Base-by-base conservation (phyloP, 2,888 invertebrate genomes). In the Hybos culiciformis region DNA sequence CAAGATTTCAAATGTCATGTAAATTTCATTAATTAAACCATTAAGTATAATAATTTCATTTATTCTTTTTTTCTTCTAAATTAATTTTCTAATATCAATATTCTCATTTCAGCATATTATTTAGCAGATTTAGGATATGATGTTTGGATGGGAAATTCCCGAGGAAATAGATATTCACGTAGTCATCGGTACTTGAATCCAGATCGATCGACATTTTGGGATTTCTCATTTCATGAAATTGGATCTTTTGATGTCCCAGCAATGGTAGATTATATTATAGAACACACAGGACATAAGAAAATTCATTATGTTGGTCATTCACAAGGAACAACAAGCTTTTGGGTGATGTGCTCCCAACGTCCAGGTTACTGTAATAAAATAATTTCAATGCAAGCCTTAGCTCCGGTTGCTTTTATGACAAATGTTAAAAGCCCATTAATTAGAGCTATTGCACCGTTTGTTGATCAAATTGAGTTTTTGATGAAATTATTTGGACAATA, bases 261-360 rank as follows among this genome's bases (percentile, higher is more conserved):
- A 1, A 69, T 66, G 56, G 60, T 76, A 24, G 66, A 75, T 51
- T 67, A 67, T 50, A 62, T 70, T 3, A 43, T 52, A 6, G 19
- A 41, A 6, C 23, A 42, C 5, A 70, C 73, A 0, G 60, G 62
- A 2, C 57, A 63, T 17, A 41, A 59, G 3, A 54, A 65, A 29
- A 43, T 75, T 6, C 67, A 63, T 48, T 72, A 72, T 54, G 57
- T 72, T n/a, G 74, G 73, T 4, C 73, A 74, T 53, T 73, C 70
- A 7, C 71, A 67, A 49, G 80, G 75, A 19, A 61, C 66, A 1
- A 66, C 67, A 0, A 47, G 54, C 12, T 45, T 45, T 20, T 58
- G 61, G 32, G 60, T 63, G 21, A 51, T 63, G 48, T 57, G 59
- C 39, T 56, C 63, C 4, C 48, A 54, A 23, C 54, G 56, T 40